phyloP scores from a whole-genome alignment of 2,113 vertebrate genomes.

The Tragulus kanchil region DNA sequence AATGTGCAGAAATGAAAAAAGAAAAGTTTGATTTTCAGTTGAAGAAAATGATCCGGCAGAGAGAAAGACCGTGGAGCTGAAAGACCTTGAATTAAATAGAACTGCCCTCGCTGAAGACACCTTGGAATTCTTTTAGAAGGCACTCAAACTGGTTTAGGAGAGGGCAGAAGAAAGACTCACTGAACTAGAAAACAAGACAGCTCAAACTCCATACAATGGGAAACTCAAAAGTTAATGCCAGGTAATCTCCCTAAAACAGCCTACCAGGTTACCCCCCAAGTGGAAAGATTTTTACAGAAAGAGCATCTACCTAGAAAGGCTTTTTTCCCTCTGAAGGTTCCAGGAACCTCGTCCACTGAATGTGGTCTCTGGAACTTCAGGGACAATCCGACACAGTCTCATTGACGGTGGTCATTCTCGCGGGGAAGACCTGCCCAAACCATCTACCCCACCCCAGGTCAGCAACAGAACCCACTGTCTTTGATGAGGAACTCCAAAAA shows the following conservation, averaged over 20 bases:
- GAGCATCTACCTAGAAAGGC: rapidly evolving
- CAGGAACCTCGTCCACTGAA: background rate
- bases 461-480: background rate
- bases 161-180: background rate
- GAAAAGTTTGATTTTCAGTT: background rate
- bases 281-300: background rate
- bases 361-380: rapidly evolving
- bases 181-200: background rate
- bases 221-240: background rate
- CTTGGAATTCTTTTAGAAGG: background rate
- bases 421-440: background rate
- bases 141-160: background rate
- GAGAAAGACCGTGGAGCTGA: background rate
- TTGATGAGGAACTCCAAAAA: background rate
- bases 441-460: background rate
- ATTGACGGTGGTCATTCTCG: background rate
- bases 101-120: background rate
- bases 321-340: background rate
- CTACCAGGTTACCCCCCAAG: background rate
- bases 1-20: background rate
- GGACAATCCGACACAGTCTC: background rate
- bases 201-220: background rate
- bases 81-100: background rate
- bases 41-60: background rate
- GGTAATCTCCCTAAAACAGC: background rate